phyloP scores from a whole-genome alignment of 2,797 vertebrate genomes.

The Chromis chromis region DNA sequence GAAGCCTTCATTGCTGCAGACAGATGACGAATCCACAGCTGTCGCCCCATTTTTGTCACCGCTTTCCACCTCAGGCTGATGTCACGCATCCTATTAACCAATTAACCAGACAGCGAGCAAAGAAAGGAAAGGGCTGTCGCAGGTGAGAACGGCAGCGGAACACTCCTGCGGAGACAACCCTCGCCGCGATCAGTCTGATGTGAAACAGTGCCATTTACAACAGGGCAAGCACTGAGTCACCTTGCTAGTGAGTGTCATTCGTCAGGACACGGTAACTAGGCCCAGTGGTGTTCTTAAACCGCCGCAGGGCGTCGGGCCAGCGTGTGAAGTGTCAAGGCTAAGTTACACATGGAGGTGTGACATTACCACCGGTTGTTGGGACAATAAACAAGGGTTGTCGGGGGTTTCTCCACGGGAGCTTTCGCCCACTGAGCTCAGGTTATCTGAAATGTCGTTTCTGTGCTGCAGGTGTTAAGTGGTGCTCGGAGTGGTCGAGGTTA shows the following conservation, averaged over 20 bases:
- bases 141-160: slow-evolving; percentile 31
- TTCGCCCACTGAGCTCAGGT: slow-evolving; percentile 51
- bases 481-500: slow-evolving; percentile 14
- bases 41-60: slow-evolving; percentile 13
- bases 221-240: slow-evolving; percentile 60
- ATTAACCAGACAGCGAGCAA: slow-evolving; percentile 30
- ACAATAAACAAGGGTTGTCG: slow-evolving; percentile 56
- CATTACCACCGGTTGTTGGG: slow-evolving; percentile 56
- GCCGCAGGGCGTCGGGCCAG: slow-evolving; percentile 53
- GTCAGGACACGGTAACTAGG: slow-evolving; percentile 61
- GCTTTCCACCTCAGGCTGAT: slow-evolving; percentile 33
- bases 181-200: slow-evolving; percentile 39
- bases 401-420: slow-evolving; percentile 44
- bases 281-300: slow-evolving; percentile 58
- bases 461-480: slow-evolving; percentile 28
- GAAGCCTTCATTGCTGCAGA: slow-evolving; percentile 15
- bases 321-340: slow-evolving; percentile 63
- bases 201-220: slow-evolving; percentile 53
- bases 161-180: slow-evolving; percentile 16
- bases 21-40: slow-evolving; percentile 6
- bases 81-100: slow-evolving; percentile 45
- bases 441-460: slow-evolving; percentile 53
- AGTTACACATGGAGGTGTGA: slow-evolving; percentile 66
- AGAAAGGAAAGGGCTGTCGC: slow-evolving; percentile 1
- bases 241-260: slow-evolving; percentile 65